Evolutionary conservation across 2,113 vertebrate species (phyloP), one percentile per base, ranked within the genome.

Genomic region (Apistogramma diplotaenia): DNA sequence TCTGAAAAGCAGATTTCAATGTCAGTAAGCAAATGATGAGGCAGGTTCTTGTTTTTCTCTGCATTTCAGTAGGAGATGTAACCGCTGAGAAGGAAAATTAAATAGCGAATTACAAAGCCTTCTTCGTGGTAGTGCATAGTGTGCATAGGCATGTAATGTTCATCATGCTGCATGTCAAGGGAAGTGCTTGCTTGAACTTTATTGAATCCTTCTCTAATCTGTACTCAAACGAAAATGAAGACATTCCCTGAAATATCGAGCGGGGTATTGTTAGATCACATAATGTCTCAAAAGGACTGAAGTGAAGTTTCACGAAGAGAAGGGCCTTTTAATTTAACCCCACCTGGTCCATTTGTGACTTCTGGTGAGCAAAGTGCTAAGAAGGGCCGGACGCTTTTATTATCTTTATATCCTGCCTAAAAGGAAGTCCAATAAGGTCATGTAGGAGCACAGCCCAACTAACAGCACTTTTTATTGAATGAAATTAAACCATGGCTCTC

Each of bases 51-150:
- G 90, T 89, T 92, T 91, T 92, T 40, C 31, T 85, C 60, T 71
- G 27, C 35, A 23, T 85, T 82, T 76, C 80, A 62, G 40, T 2
- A 27, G 55, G 55, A 87, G 81, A 83, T 87, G 89, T 87, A 87
- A 82, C 87, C 82, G 55, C 78, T 93, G 89, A 87, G 61, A 93
- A 51, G 85, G 90, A 91, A 93, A 92, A 93, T 93, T 85, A 88
- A 90, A 93, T 78, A 65, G 80, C 82, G 86, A 74, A 89, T 89
- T 77, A 70, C 86, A 79, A 73, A 49, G 79, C 62, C 71, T 87
- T 85, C 23, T 56, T 46, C 25, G 43, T 56, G 57, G 19, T 37
- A 77, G 87, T 74, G 37, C 40, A 15, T 74, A 78, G 78, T 58
- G 72, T 72, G 79, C 70, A 72, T 55, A 27, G 29, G 49, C 12